These are phyloP conservation scores for Trissolcus japonicus DNA, from an alignment of 2,888 invertebrate species.

Conservation along the genomic window DNA sequence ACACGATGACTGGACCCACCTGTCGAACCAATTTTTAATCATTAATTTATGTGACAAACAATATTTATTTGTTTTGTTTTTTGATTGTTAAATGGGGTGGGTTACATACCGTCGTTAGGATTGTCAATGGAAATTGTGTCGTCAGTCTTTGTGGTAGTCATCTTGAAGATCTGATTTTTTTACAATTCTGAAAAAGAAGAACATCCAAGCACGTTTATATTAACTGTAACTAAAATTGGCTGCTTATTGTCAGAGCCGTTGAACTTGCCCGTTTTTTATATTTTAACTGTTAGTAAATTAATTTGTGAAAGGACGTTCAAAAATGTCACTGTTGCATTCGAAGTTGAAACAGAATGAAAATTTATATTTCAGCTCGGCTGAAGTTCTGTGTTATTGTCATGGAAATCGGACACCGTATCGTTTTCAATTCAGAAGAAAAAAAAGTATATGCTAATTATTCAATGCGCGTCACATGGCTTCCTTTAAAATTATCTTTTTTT, in stretches of 20 bases:
- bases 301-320: neutral
- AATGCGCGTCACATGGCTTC: neutral
- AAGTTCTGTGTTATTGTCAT: constrained; percentile 36
- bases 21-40: constrained; percentile 50
- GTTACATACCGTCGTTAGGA: constrained; percentile 69
- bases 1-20: constrained; percentile 67
- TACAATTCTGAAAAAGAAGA: constrained; percentile 13
- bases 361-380: constrained; percentile 32
- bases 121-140: constrained; percentile 71
- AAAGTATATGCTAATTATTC: constrained; percentile 41
- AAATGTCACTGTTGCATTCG: constrained; percentile 9
- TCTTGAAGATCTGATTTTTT: constrained; percentile 48
- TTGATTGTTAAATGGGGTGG: neutral
- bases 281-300: neutral
- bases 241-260: neutral
- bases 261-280: constrained; percentile 2
- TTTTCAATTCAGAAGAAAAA: constrained; percentile 27
- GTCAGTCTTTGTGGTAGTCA: constrained; percentile 71
- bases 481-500: neutral
- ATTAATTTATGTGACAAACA: neutral
- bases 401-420: constrained; percentile 40
- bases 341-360: constrained; percentile 24
- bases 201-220: too few species aligned
- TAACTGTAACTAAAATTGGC: too few species aligned
- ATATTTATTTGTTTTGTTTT: neutral